Conservation (phyloP, 1,140 invertebrate genomes). For the Uloborus diversus region DNA sequence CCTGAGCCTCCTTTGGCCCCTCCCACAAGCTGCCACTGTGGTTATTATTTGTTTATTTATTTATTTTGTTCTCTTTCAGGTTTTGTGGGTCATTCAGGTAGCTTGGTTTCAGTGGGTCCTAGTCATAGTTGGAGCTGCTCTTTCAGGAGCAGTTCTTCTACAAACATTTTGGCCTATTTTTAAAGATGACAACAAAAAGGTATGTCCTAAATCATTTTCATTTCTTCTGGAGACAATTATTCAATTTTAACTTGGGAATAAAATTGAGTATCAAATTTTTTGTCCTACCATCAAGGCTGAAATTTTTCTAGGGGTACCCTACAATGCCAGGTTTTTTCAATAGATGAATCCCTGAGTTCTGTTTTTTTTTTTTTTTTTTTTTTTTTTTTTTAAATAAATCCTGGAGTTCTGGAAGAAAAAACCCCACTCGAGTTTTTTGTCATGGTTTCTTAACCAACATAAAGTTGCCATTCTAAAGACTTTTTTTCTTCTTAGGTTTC, state of each 20-base stretch:
- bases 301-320: background rate
- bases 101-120: constrained; percentile 87
- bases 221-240: background rate
- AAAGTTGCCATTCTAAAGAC: no score
- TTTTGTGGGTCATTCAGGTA: constrained; percentile 88
- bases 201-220: constrained; percentile 38
- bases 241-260: background rate
- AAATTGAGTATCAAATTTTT: background rate
- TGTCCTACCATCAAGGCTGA: background rate
- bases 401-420: no score
- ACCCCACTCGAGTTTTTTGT: no score
- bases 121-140: constrained; percentile 77
- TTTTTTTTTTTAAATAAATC: background rate
- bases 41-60: no score
- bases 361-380: background rate
- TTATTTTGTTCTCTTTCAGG: constrained; percentile 65
- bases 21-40: no score
- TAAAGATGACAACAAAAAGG: constrained; percentile 68
- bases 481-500: no score
- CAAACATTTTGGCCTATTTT: constrained; percentile 82
- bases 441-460: no score
- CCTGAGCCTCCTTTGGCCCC: no score
- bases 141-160: constrained; percentile 87
- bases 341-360: background rate
- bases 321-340: background rate